phyloP scores from a whole-genome alignment of 2,888 invertebrate genomes.

The Drosophila kuntzei region DNA sequence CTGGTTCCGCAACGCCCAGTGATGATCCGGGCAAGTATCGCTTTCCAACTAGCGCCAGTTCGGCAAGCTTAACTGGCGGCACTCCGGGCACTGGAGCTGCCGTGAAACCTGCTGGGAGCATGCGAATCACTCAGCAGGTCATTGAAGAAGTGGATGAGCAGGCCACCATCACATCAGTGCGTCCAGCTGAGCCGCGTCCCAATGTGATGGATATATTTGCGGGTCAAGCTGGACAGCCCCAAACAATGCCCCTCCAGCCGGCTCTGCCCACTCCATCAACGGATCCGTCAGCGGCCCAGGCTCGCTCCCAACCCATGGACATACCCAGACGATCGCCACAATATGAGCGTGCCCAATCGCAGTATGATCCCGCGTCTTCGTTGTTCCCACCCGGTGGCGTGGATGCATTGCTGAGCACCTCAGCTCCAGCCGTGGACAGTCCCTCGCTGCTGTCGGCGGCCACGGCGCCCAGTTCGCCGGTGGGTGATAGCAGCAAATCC shows the following conservation, averaged over 20 bases:
- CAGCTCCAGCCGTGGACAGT: conserved; percentile 80
- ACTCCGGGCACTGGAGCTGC: conserved; percentile 32
- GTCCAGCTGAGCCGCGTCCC: conserved; percentile 87
- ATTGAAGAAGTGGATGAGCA: conserved; percentile 93
- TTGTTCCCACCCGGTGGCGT: conserved; percentile 85
- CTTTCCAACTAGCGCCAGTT: conserved; percentile 85
- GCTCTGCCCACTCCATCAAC: conserved; percentile 12
- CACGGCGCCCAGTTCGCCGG: conserved; percentile 77
- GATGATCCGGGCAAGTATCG: conserved; percentile 81
- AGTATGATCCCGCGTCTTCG: conserved; percentile 62
- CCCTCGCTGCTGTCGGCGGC: conserved; percentile 59
- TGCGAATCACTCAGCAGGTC: conserved; percentile 90
- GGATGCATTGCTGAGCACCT: conserved; percentile 83
- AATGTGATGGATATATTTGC: conserved; percentile 88
- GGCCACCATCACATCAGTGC: conserved; percentile 91
- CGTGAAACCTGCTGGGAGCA: conserved; percentile 85
- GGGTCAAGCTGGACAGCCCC: conserved; percentile 23
- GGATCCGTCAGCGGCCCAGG: conserved; percentile 86
- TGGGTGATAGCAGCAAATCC: conserved; percentile 80
- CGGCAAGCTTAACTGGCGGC: conserved; percentile 78
- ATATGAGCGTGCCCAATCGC: conserved; percentile 83
- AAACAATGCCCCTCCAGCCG: conserved; percentile 55
- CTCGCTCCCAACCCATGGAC: conserved; percentile 88
- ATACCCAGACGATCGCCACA: conserved; percentile 86
- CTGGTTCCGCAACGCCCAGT: conserved; percentile 84